Base-by-base conservation (phyloP, 2,113 vertebrate genomes). In the Brachirus orientalis region DNA sequence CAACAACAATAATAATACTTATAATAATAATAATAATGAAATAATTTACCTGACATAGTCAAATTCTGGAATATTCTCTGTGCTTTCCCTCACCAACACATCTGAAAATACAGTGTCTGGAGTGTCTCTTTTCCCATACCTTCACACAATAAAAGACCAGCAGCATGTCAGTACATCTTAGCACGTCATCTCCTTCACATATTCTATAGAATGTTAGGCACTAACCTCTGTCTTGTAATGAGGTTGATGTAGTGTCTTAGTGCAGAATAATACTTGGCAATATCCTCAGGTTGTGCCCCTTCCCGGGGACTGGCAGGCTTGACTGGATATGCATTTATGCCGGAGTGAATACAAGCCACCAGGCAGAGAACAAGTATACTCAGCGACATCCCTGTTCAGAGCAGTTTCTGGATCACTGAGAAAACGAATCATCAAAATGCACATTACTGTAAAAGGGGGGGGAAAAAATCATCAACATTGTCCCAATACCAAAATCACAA, bases 181-280 rank as follows among this genome's bases (percentile, higher is more conserved):
- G 1, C 2, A 53, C 9, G 4, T 33, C 0, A 55, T 36, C 11
- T 43, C 20, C 4, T 20, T 7, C 3, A 47, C 8, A 1, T 17
- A 8, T 52, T 60, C 53, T 17, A 18, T 12, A 53, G 1, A 58
- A 52, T 3, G 3, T 16, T 1, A 54, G 36, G 10, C 22, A 80
- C 86, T 66, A 90, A 98, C 98, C 97, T 97, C 91, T 98, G 96
- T 87, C 97, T 90, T 65, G 97, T 98, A 89, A 99, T 98, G 73
- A 98, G 96, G 78, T 99, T 99, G 92, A 99, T 97, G 91, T 99
- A 98, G 89, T 99, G 96, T 86, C 96, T 94, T 82, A 99, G 88
- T 35, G 96, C 97, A 11, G 95, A 95, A 85, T 96, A 98, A 90
- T 98, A 99, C 92, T 94, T 97, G 89, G 95, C 96, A 78, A 98